These are phyloP conservation scores for Lophotis ruficrista DNA, from an alignment of 2,113 vertebrate genomes.

Conservation along the genomic window DNA sequence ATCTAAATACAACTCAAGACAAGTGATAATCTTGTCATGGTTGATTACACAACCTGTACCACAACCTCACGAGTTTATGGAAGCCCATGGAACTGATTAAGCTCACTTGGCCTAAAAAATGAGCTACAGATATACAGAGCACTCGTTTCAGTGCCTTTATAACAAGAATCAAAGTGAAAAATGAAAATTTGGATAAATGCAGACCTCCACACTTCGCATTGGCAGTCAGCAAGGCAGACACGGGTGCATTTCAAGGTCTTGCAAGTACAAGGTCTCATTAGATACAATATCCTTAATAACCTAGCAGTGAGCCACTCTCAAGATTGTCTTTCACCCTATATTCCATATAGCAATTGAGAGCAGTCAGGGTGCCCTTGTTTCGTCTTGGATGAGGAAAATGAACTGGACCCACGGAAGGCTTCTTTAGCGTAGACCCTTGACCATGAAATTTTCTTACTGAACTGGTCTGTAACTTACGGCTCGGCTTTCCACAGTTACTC, in stretches of 20 bases:
- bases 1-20: slow-evolving; percentile 48
- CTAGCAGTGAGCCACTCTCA: slow-evolving; percentile 41
- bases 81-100: background rate
- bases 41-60: slow-evolving; percentile 52
- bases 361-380: slow-evolving; percentile 7
- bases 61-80: background rate
- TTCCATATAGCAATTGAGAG: slow-evolving; percentile 25
- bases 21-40: slow-evolving; percentile 43
- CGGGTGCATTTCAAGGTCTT: slow-evolving; percentile 59
- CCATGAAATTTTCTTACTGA: background rate
- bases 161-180: slow-evolving; percentile 20
- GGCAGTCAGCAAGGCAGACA: slow-evolving; percentile 34
- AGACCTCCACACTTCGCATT: background rate
- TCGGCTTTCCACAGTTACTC: background rate
- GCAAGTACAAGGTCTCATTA: slow-evolving; percentile 63
- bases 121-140: background rate
- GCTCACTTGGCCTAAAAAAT: background rate
- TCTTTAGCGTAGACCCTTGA: background rate
- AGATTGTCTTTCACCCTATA: slow-evolving; percentile 49
- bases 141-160: background rate
- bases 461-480: background rate
- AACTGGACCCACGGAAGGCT: background rate
- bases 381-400: background rate
- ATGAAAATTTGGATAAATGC: slow-evolving; percentile 10
- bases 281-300: slow-evolving; percentile 57